Base-by-base conservation (phyloP, 2,888 invertebrate genomes). In the Rhogogaster chlorosoma region DNA sequence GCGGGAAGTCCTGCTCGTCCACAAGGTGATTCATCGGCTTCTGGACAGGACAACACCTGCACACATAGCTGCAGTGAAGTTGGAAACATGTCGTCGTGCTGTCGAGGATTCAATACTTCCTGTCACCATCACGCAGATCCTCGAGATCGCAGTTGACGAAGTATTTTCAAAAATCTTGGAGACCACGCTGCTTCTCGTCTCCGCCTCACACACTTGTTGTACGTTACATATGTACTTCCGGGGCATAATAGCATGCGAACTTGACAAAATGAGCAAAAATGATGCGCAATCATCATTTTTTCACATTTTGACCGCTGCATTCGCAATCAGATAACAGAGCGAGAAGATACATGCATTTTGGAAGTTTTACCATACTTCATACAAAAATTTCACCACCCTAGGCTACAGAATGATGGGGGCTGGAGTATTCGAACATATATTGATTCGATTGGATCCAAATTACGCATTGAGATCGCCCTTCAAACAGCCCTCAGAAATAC, bases 101-200 rank as follows among this genome's bases (percentile, higher is more conserved):
- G 88, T 93, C 22, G 92, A 91, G 84, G 88, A 87, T 12, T 94
- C 94, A n/a, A 87, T 87, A 67, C 88, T 94, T 7, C 92, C 94
- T 7, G 86, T 90, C 64, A 91, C 90, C 38, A 85, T 94, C 2
- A 88, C 88, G 0, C 90, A 93, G 84, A 86, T 93, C 6, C 77
- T 94, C 32, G 89, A 90, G 84, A 86, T 91, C 71, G 91, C 90
- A 0, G 88, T 90, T 71, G 85, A 88, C 2, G 89, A 90, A n/a
- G 89, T 91, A 29, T 94, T 93, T 83, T 86, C 87, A 6, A 88
- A 88, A 57, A 75, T 93, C 18, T 88, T 94, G 84, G 88, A 93
- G 57, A 73, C 94, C 26, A 86, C 90, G 9, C 86, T 89, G 22
- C 61, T 90, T 15, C 84, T 94, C 12, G 89, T 88, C 2, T 89